Evolutionary conservation across 2,888 invertebrate genomes (phyloP).

Genomic region (Caenorhabditis macrosperma): DNA sequence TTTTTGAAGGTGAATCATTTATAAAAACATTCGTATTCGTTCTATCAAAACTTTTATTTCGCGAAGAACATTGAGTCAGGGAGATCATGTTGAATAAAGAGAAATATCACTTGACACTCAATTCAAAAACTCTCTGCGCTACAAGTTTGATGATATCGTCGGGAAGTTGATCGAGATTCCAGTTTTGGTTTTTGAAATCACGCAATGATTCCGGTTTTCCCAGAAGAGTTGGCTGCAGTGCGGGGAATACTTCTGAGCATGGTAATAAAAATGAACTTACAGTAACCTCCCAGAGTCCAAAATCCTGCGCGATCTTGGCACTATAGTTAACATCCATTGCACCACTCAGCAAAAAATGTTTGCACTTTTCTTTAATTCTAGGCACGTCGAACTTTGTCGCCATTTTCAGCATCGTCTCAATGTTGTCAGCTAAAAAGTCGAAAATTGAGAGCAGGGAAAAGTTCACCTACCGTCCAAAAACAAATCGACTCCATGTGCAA

Average conservation of each 20-base stretch:
- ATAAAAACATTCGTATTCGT: constrained; percentile 1
- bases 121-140: neutral
- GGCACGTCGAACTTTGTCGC: neutral
- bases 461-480: neutral
- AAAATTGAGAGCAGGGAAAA: neutral
- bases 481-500: constrained; percentile 1
- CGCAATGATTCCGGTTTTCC: neutral
- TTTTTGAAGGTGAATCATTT: neutral
- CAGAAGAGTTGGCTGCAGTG: constrained; percentile 1
- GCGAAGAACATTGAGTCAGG: neutral
- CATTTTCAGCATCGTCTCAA: neutral
- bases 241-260: too few relatives aligned
- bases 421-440: neutral
- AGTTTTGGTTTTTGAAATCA: neutral
- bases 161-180: neutral
- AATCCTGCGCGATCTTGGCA: neutral
- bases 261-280: too few relatives aligned
- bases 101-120: neutral
- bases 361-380: neutral
- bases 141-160: neutral
- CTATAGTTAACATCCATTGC: neutral
- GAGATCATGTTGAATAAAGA: neutral
- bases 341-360: neutral
- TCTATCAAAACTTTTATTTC: neutral
- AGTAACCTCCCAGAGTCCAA: neutral